phyloP scores from a whole-genome alignment of 2,113 vertebrate genomes.

The Antigone vipio region DNA sequence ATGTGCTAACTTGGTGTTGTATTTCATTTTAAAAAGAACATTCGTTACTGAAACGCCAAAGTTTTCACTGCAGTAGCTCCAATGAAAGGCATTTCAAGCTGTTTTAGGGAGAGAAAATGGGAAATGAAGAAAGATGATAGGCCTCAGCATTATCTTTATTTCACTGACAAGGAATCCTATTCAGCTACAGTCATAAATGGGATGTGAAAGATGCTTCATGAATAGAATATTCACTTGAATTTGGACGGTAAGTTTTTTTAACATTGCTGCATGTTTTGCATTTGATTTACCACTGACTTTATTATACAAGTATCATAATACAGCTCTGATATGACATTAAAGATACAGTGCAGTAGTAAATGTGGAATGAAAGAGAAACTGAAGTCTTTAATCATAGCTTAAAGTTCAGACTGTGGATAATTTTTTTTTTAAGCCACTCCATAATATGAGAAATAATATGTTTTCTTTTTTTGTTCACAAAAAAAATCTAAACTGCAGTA shows the following conservation, averaged over 20 bases:
- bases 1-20: background rate
- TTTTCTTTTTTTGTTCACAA: background rate
- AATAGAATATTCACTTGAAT: conserved; percentile 63
- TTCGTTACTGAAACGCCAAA: conserved; percentile 12
- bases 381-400: conserved; percentile 5
- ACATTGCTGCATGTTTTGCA: background rate
- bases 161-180: conserved; percentile 27
- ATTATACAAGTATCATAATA: background rate
- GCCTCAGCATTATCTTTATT: background rate
- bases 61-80: background rate
- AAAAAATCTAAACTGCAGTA: background rate
- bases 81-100: background rate
- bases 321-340: background rate
- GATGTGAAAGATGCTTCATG: conserved; percentile 2
- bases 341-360: conserved; percentile 5
- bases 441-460: background rate
- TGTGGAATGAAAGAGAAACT: background rate
- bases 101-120: background rate
- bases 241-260: background rate
- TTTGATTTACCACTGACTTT: conserved; percentile 9
- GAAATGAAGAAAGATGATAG: background rate
- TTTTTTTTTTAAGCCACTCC: background rate
- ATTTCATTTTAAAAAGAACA: background rate
- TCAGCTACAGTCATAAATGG: conserved; percentile 29
- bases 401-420: background rate